phyloP scores from a whole-genome alignment of 2,797 vertebrate genomes.

The Mormyrops boulengeri region DNA sequence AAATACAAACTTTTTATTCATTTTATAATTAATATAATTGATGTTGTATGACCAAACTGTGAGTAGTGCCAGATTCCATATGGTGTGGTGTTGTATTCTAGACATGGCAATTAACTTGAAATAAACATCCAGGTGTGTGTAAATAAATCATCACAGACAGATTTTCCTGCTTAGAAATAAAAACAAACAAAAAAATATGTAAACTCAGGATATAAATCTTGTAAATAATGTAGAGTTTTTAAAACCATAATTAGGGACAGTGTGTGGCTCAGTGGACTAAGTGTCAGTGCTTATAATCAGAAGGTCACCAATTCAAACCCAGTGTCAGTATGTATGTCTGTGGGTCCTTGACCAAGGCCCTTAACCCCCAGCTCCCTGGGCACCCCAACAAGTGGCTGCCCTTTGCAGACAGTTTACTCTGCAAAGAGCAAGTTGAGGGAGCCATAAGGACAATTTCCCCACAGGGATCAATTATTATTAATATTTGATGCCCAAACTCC shows the following conservation, averaged over 20 bases:
- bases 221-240: neutral
- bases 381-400: too few relatives aligned
- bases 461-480: neutral
- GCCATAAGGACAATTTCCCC: neutral
- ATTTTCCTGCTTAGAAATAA: neutral
- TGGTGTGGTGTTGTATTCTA: neutral
- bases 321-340: neutral
- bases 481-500: neutral
- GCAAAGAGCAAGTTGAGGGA: too few relatives aligned
- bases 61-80: neutral
- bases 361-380: neutral
- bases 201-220: neutral
- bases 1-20: neutral
- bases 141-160: neutral
- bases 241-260: neutral
- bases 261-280: too few relatives aligned
- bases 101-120: neutral
- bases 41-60: neutral
- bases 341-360: neutral
- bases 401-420: too few relatives aligned
- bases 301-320: neutral
- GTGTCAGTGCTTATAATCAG: neutral
- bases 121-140: neutral
- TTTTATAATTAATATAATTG: neutral
- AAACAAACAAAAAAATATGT: neutral